Percentiles rank a stretch among this genome's conserved stretches.
Conservation (phyloP, 2,113 vertebrate genomes). For the Empidonax alnorum region DNA sequence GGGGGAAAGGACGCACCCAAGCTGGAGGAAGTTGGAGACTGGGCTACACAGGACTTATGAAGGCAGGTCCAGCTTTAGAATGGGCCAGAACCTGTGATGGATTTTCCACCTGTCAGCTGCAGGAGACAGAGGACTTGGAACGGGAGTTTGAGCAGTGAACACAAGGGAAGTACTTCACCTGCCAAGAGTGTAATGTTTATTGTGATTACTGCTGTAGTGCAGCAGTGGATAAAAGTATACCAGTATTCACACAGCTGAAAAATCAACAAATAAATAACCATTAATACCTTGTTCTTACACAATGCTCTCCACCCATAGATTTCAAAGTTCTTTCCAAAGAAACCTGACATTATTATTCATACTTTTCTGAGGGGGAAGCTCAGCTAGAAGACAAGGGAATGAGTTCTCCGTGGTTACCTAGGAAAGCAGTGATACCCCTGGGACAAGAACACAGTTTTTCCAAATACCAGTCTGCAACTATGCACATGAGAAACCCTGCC, state of each 20-base stretch:
- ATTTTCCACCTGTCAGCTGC: not conserved
- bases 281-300: not conserved
- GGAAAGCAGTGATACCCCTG: not conserved
- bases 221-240: not conserved
- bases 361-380: not conserved
- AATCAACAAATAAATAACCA: not conserved
- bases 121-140: not conserved
- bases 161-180: not conserved
- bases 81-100: not conserved
- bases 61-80: not conserved
- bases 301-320: not conserved
- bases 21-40: not conserved
- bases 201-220: not conserved
- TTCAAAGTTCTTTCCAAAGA: not conserved
- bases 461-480: not conserved
- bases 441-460: not conserved
- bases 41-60: rapidly evolving
- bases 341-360: not conserved
- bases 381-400: not conserved
- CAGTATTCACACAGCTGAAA: not conserved
- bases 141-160: not conserved
- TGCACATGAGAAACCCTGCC: not conserved
- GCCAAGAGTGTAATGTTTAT: not conserved
- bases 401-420: not conserved
- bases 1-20: not conserved